Conservation (phyloP, 2,888 invertebrate species). For the Phortica magna region DNA sequence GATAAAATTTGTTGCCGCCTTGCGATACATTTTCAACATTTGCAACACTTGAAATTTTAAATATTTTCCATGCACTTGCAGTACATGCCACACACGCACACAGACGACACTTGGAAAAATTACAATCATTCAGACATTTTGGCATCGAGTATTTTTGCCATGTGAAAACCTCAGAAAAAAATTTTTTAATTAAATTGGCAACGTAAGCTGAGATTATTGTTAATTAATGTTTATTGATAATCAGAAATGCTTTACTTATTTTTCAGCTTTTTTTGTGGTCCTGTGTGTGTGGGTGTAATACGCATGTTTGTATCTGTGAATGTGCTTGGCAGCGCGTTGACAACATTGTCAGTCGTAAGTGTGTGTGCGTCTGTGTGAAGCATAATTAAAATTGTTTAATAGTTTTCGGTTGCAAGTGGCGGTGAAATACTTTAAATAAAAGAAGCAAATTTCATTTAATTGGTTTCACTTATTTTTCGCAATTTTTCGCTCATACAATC, state of each 20-base stretch:
- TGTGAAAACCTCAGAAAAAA: not conserved
- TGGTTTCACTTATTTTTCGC: not conserved
- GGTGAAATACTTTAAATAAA: constrained; percentile 4
- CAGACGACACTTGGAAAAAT: not conserved
- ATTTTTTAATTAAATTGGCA: constrained; percentile 28
- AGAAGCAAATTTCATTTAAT: not conserved
- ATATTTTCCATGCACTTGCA: no score
- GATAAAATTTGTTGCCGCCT: no score
- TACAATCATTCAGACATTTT: not conserved
- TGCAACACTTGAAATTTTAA: no score
- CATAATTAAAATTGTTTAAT: constrained; percentile 24
- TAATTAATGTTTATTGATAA: constrained; percentile 33
- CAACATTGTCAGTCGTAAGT: not conserved
- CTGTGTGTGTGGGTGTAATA: not conserved
- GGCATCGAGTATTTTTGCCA: not conserved
- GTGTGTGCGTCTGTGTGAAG: not conserved
- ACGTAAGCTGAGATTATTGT: constrained; percentile 29
- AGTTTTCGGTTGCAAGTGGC: constrained; percentile 16
- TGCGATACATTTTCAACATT: no score
- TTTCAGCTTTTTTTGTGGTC: not conserved
- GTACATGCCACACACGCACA: no score
- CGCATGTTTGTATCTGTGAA: not conserved
- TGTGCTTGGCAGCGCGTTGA: not conserved
- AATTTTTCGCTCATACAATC: no score
- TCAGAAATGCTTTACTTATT: not conserved